A percentile compares a stretch with the other conserved stretches of the same genome.
Evolutionary conservation across 2,888 invertebrate species (phyloP).

Genomic region (Drosophila birchii): DNA sequence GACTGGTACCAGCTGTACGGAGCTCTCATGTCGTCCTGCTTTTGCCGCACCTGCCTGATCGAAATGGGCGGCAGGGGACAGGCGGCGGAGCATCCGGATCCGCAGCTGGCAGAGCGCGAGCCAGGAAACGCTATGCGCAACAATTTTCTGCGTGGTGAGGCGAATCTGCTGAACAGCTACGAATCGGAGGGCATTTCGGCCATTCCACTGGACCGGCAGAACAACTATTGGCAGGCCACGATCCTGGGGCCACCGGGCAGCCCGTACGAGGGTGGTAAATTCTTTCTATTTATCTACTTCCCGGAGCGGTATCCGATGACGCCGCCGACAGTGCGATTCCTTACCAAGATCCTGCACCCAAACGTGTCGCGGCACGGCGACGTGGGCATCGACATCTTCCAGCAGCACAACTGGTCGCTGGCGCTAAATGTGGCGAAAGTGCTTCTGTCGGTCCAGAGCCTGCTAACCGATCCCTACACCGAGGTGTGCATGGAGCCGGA

Average conservation of each 20-base stretch:
- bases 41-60: slow-evolving; percentile 94
- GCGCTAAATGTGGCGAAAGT: slow-evolving; percentile 96
- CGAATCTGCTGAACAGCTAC: slow-evolving; percentile 85
- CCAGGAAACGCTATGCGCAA: slow-evolving; percentile 93
- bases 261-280: slow-evolving; percentile 97
- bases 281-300: slow-evolving; percentile 95
- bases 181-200: slow-evolving; percentile 85
- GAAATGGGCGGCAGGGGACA: slow-evolving; percentile 92
- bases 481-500: slow-evolving; percentile 96
- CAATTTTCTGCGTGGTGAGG: slow-evolving; percentile 91
- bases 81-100: slow-evolving; percentile 85
- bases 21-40: slow-evolving; percentile 90
- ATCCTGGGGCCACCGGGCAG: slow-evolving; percentile 96
- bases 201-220: slow-evolving; percentile 84
- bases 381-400: slow-evolving; percentile 97
- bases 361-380: slow-evolving; percentile 98
- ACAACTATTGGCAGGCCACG: slow-evolving; percentile 95
- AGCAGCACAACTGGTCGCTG: slow-evolving; percentile 98
- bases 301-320: slow-evolving; percentile 95
- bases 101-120: slow-evolving; percentile 88
- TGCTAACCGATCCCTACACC: slow-evolving; percentile 95
- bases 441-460: slow-evolving; percentile 93
- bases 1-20: slow-evolving; percentile 93
- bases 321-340: slow-evolving; percentile 95
- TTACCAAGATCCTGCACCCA: slow-evolving; percentile 97